These are phyloP conservation scores for Oryzias woworae DNA, from an alignment of 2,113 vertebrate species.

Conservation along the genomic window DNA sequence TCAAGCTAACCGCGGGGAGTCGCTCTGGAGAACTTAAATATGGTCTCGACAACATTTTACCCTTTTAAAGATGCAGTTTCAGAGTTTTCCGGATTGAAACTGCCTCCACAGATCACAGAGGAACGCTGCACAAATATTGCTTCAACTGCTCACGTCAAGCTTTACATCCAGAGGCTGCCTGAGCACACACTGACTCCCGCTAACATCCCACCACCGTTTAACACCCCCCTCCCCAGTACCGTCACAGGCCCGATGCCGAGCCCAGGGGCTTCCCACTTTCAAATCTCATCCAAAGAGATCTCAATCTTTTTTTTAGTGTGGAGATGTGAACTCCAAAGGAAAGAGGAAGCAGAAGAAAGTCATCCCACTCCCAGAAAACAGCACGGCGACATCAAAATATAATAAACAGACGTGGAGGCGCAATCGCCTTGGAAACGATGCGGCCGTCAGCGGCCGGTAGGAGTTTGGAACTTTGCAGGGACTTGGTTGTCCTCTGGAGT, in stretches of 20 bases:
- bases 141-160: slow-evolving; percentile 42
- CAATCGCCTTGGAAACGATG: slow-evolving; percentile 58
- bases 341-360: slow-evolving; percentile 29
- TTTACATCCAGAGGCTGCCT: slow-evolving; percentile 52
- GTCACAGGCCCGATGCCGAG: slow-evolving; percentile 51
- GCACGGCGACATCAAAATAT: slow-evolving; percentile 51
- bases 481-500: slow-evolving; percentile 21
- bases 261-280: slow-evolving; percentile 58
- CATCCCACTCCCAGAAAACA: slow-evolving; percentile 61
- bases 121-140: background rate
- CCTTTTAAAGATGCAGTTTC: slow-evolving; percentile 34
- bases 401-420: slow-evolving; percentile 57
- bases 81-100: slow-evolving; percentile 31
- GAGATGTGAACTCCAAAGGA: slow-evolving; percentile 16
- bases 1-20: slow-evolving; percentile 36
- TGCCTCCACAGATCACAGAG: slow-evolving; percentile 18
- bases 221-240: slow-evolving; percentile 53
- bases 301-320: too few species aligned
- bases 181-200: slow-evolving; percentile 45
- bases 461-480: slow-evolving; percentile 33
- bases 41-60: slow-evolving; percentile 62
- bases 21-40: slow-evolving; percentile 62
- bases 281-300: slow-evolving; percentile 50
- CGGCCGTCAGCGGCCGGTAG: slow-evolving; percentile 50
- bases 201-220: slow-evolving; percentile 21